phyloP scores from a whole-genome alignment of 2,888 invertebrate genomes.

The Conchocele bisecta region DNA sequence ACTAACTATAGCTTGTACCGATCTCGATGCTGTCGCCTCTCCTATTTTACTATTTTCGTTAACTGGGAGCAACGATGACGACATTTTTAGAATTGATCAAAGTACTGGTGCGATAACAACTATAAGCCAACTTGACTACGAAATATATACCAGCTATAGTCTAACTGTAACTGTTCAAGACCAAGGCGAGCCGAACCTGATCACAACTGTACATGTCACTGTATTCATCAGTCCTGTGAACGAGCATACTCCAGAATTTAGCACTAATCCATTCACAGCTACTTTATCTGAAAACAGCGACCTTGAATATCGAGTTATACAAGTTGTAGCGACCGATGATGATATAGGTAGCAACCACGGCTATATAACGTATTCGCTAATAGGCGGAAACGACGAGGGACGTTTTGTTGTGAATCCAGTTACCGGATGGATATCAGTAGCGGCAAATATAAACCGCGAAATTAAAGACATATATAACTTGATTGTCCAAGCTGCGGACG shows the following conservation, averaged over 20 bases:
- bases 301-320: constrained; percentile 36
- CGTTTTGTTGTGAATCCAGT: constrained; percentile 47
- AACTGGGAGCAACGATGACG: constrained; percentile 44
- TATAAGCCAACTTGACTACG: constrained; percentile 64
- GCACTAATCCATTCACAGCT: constrained; percentile 35
- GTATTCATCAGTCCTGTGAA: constrained; percentile 62
- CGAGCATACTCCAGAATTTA: constrained; percentile 63
- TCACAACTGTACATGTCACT: constrained; percentile 36
- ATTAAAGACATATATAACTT: constrained; percentile 29
- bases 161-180: constrained; percentile 63
- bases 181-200: constrained; percentile 51
- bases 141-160: constrained; percentile 55
- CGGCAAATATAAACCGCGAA: constrained; percentile 47
- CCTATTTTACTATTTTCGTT: constrained; percentile 41
- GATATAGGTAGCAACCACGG: constrained; percentile 58
- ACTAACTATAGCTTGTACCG: constrained; percentile 68
- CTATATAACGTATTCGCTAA: constrained; percentile 35
- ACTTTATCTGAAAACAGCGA: constrained; percentile 59
- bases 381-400: constrained; percentile 34
- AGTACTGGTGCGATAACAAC: constrained; percentile 58
- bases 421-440: constrained; percentile 47
- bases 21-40: constrained; percentile 47
- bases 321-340: constrained; percentile 54
- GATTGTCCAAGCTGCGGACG: constrained; percentile 47
- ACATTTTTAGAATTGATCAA: constrained; percentile 48